These are phyloP conservation scores for Chaetops frenatus DNA, from an alignment of 2,113 vertebrate species.

Conservation along the genomic window DNA sequence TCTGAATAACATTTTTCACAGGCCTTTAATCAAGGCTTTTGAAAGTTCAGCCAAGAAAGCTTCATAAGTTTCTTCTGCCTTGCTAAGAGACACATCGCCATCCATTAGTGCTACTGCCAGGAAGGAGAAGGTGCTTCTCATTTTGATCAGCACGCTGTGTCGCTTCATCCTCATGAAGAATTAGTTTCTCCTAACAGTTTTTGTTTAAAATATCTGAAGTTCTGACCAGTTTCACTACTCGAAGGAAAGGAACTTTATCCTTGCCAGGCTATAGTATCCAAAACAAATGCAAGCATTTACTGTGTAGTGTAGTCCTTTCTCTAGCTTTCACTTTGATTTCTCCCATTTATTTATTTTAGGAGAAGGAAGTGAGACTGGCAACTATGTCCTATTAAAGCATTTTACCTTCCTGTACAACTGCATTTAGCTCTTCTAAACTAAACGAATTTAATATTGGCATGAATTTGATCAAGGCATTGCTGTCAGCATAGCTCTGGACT, in stretches of 20 bases:
- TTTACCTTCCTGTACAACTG: neutral
- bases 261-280: neutral
- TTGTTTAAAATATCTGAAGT: neutral
- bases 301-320: neutral
- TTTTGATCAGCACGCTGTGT: neutral
- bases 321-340: neutral
- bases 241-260: neutral
- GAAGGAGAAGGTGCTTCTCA: neutral
- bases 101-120: neutral
- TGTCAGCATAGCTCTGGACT: neutral
- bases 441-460: neutral
- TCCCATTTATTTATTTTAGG: neutral
- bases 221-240: neutral
- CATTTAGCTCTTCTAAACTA: neutral
- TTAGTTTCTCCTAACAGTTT: neutral
- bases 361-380: neutral
- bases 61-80: neutral
- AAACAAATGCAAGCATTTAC: neutral
- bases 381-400: neutral
- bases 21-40: neutral
- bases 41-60: neutral
- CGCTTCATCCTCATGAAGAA: neutral
- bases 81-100: neutral
- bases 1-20: neutral
- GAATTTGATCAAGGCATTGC: neutral